phyloP scores from a whole-genome alignment of 2,888 invertebrate genomes.

The Archips xylosteana region DNA sequence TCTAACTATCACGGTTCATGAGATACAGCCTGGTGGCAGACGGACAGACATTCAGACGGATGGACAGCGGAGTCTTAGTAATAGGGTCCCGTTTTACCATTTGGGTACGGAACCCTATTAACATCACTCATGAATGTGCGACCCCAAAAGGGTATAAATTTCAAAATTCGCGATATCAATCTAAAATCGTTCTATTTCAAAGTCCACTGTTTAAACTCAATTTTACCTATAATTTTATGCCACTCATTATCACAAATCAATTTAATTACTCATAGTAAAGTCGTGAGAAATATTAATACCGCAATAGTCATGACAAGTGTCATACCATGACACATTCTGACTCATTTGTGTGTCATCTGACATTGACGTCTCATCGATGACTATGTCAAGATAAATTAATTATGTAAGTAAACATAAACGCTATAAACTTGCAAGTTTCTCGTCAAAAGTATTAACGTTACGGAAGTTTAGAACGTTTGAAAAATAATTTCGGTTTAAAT shows the following conservation, averaged over 20 bases:
- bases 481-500: not conserved
- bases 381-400: not conserved
- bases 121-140: no score
- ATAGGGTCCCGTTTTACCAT: no score
- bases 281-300: not conserved
- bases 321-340: conserved; percentile 1
- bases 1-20: no score
- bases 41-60: no score
- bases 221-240: not conserved
- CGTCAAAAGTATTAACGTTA: not conserved
- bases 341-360: not conserved
- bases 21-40: no score
- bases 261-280: conserved; percentile 1
- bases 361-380: conserved; percentile 21
- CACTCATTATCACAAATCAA: not conserved
- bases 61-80: no score
- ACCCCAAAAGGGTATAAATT: no score
- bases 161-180: no score
- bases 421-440: not conserved
- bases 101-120: no score
- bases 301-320: not conserved
- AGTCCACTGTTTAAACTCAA: no score
- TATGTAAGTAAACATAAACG: no score
- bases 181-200: no score
- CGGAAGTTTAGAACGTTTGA: not conserved